Conservation (phyloP, 2,113 vertebrate species). For the Clarias magur region DNA sequence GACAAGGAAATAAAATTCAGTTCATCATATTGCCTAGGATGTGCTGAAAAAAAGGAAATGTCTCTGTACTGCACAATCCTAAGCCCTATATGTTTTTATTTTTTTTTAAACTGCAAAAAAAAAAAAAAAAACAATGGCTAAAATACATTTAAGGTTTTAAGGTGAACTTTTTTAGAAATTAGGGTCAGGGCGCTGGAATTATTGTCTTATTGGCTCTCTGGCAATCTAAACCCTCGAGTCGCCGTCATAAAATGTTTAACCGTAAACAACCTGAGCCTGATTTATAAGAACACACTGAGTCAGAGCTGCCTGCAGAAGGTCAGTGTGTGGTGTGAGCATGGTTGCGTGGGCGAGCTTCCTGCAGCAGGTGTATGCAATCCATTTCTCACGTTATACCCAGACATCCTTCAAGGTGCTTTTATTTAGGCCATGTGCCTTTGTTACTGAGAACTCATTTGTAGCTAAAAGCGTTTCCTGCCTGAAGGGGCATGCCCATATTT, state of each 20-base stretch:
- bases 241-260: not conserved
- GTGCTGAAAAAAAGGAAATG: too few relatives aligned
- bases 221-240: not conserved
- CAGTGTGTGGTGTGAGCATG: not conserved
- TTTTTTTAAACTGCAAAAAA: too few relatives aligned
- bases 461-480: slow-evolving; percentile 14
- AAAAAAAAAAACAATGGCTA: too few relatives aligned
- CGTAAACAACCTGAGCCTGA: not conserved
- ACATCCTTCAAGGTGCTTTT: not conserved
- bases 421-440: not conserved
- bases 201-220: not conserved
- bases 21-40: too few relatives aligned
- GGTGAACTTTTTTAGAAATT: too few relatives aligned
- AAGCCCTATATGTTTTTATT: too few relatives aligned
- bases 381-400: slow-evolving; percentile 6
- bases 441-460: slow-evolving; percentile 12
- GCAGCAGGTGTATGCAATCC: not conserved
- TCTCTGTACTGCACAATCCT: too few relatives aligned
- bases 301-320: slow-evolving; percentile 6
- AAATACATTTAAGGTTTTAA: too few relatives aligned
- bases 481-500: slow-evolving; percentile 39
- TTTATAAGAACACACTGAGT: not conserved
- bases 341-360: not conserved
- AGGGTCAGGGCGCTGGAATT: not conserved
- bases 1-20: too few relatives aligned